These are phyloP conservation scores for Sisor rabdophorus DNA, from an alignment of 2,113 vertebrate species.

Conservation along the genomic window DNA sequence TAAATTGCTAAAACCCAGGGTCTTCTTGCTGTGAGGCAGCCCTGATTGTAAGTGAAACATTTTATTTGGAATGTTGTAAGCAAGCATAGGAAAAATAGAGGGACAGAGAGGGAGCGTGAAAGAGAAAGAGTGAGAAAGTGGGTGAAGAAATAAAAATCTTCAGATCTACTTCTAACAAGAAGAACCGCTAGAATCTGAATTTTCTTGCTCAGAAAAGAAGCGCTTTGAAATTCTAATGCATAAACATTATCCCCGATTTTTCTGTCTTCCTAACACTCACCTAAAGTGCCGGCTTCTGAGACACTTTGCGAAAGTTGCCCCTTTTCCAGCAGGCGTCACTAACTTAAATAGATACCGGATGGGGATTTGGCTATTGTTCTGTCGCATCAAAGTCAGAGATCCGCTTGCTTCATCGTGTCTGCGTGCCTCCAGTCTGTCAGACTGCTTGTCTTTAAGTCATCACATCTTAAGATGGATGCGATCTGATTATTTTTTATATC, in stretches of 20 bases:
- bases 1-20: no score
- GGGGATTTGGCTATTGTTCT: slow-evolving; percentile 78
- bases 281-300: slow-evolving; percentile 73
- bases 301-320: slow-evolving; percentile 75
- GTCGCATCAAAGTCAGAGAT: slow-evolving; percentile 74
- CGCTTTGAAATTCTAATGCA: slow-evolving; percentile 79
- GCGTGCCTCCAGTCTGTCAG: slow-evolving; percentile 69
- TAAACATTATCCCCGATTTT: slow-evolving; percentile 71
- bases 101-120: not conserved
- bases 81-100: no score
- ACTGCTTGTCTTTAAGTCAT: slow-evolving; percentile 65
- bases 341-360: slow-evolving; percentile 75
- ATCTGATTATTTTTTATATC: slow-evolving; percentile 59
- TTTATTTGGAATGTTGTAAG: slow-evolving; percentile 41
- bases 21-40: no score
- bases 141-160: slow-evolving; percentile 64
- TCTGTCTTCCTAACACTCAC: slow-evolving; percentile 51
- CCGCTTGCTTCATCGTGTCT: slow-evolving; percentile 64
- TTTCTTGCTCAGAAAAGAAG: slow-evolving; percentile 73
- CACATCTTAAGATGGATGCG: slow-evolving; percentile 65
- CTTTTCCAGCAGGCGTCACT: slow-evolving; percentile 67
- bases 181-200: slow-evolving; percentile 78
- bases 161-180: slow-evolving; percentile 74
- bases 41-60: not conserved
- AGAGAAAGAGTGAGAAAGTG: no score